Base-by-base conservation (phyloP, 2,113 vertebrate species). In the Sinocyclocheilus grahami region DNA sequence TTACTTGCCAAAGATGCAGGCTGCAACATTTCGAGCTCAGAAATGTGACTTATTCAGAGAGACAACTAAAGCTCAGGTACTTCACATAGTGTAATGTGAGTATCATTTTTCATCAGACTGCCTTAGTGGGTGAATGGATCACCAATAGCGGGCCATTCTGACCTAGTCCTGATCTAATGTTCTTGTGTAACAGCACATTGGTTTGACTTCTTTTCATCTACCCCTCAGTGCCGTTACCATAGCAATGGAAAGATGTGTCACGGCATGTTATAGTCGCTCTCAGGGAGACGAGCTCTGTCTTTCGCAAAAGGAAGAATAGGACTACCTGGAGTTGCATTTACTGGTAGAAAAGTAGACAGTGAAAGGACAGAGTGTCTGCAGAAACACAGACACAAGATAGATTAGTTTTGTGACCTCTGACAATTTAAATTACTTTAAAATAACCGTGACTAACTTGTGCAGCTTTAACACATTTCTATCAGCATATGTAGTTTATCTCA, bases 211-310 rank as follows among this genome's bases (percentile, higher is more conserved):
- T 69, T 60, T 77, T 74, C 71, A 33, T 86, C 65, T 37, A 86
- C 85, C 84, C 78, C 81, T 78, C n/a, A 48, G 46, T 75, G 27
- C 75, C 46, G 88, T 89, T 91, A 80, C 90, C 85, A 90, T 90
- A 84, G 89, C 27, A 46, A 88, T 83, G 51, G 39, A 27, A 55
- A 76, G 79, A 83, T 51, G 48, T 74, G 81, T 42, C 63, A 84
- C 37, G 14, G 63, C 74, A 86, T 48, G 48, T 53, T 48, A 72
- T 8, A 58, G 37, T 13, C 9, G 22, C 37, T 65, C 55, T 72
- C 42, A n/a, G 75, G 24, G 65, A 86, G 46, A 55, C 16, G 16
- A 85, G 72, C 55, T 76, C 39, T 46, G 42, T 65, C 78, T 84
- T 53, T 80, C 71, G 48, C 55, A 27, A 42, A 27, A 76, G 27